Conservation (phyloP, 2,113 vertebrate species). For the Callospermophilus lateralis region DNA sequence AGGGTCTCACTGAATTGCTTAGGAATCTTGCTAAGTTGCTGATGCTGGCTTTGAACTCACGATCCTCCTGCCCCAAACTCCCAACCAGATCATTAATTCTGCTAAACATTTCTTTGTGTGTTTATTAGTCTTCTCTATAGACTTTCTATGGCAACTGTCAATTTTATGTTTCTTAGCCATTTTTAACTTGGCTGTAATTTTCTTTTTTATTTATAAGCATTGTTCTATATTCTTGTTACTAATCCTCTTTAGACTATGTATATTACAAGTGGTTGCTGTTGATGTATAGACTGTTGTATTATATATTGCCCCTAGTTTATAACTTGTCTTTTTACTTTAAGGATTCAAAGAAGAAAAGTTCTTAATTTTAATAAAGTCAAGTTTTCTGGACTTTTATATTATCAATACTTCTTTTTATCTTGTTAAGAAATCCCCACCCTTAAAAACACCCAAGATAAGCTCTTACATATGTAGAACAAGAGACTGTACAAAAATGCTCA, state of each 20-base stretch:
- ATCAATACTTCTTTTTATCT: neutral
- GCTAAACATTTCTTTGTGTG: neutral
- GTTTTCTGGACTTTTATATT: neutral
- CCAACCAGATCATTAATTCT: neutral
- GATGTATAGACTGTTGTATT: neutral
- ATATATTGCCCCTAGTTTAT: neutral
- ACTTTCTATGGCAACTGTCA: neutral
- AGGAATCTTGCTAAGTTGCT: too few relatives aligned
- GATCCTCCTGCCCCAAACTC: too few relatives aligned
- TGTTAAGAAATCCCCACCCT: neutral
- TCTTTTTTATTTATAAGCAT: neutral
- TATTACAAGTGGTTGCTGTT: neutral
- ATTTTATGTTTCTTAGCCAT: neutral
- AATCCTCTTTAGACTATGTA: neutral
- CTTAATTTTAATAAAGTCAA: slow-evolving; percentile 25
- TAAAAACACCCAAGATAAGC: neutral
- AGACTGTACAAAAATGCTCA: neutral
- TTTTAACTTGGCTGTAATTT: slow-evolving; percentile 40
- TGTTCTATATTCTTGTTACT: slow-evolving; percentile 29
- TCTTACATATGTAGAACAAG: neutral
- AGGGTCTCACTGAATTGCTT: too few relatives aligned
- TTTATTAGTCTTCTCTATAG: neutral
- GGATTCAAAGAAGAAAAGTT: neutral
- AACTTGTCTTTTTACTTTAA: slow-evolving; percentile 35
- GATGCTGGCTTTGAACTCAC: too few relatives aligned